Evolutionary conservation across 2,888 invertebrate genomes (phyloP), one percentile per base, ranked within the genome.

Genomic region (Panopea generosa): DNA sequence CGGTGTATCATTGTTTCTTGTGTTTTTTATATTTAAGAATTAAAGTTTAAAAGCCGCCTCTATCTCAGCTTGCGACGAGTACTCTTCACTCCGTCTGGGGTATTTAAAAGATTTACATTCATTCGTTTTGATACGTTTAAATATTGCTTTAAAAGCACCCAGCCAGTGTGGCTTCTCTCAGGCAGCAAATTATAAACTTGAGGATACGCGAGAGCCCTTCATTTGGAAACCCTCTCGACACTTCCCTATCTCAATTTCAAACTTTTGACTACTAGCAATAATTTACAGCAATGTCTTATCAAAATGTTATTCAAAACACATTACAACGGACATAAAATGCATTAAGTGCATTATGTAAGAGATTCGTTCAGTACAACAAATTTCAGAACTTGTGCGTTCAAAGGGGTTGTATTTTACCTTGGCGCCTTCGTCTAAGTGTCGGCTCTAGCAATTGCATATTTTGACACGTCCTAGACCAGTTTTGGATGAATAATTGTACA

Each of bases 251-350:
- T 66, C 66, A 66, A 67, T 74, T 74, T 71, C 62, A 71, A 62
- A 67, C 74, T 75, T 70, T 67, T 71, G 67, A 71, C 67, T 68
- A 55, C 63, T 49, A 26, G 45, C 29, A 52, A 47, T 72, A 65
- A 79, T 79, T 79, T 79, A 79, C 75, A 47, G 57, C 69, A 52
- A 50, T 29, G 65, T 65, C 65, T 72, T 79, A 79, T 79, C 75
- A 75, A 79, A 79, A 79, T 65, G 75, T 79, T 79, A 68, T 79
- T 79, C 68, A 79, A 79, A 79, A 79, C 79, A 66, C 79, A 79
- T 79, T 78, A 78, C 61, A 62, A 26, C 16, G 20, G 38, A 52
- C 52, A 70, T 70, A 67, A 78, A 70, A 70, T 70, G 26, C 74
- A 62, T 67, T 67, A 75, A 79, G 67, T 62, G 63, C 61, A 65